Conservation (phyloP, 2,113 vertebrate genomes). For the Dinomys branickii region DNA sequence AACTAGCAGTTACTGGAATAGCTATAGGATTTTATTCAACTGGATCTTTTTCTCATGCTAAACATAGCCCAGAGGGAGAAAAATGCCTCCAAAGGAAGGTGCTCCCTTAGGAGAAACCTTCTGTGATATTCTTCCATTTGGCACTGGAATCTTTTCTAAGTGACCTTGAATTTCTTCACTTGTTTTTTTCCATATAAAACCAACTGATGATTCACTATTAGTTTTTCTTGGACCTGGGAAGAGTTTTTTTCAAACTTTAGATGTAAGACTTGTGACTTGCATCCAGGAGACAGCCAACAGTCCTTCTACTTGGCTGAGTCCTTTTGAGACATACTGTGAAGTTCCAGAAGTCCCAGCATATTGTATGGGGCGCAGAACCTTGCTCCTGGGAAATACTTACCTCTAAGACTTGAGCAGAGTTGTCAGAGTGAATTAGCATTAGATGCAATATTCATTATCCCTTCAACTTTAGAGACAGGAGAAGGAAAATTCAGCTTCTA, state of each 20-base stretch:
- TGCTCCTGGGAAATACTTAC: neutral
- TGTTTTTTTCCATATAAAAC: constrained; percentile 21
- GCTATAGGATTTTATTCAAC: constrained; percentile 25
- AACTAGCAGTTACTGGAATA: constrained; percentile 33
- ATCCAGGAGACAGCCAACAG: neutral
- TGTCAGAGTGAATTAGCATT: constrained; percentile 68
- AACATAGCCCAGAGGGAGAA: neutral
- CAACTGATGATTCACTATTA: neutral
- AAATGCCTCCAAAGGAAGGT: neutral
- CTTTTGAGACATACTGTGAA: constrained; percentile 14
- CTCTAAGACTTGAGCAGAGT: constrained; percentile 4
- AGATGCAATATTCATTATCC: constrained; percentile 45
- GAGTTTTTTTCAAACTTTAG: constrained; percentile 16
- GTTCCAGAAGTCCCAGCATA: constrained; percentile 1
- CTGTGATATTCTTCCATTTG: neutral
- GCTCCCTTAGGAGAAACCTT: constrained; percentile 1
- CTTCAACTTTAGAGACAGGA: constrained; percentile 5
- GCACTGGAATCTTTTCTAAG: constrained; percentile 22
- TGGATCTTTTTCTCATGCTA: constrained; percentile 24
- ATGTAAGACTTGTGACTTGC: neutral
- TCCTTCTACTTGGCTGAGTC: constrained; percentile 4
- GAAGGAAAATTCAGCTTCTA: constrained; percentile 8
- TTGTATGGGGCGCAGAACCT: constrained; percentile 7
- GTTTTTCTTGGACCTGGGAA: neutral
- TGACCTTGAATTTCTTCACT: constrained; percentile 54